Evolutionary conservation across 2,113 vertebrate species (phyloP).

Genomic region (Barnardius zonarius): DNA sequence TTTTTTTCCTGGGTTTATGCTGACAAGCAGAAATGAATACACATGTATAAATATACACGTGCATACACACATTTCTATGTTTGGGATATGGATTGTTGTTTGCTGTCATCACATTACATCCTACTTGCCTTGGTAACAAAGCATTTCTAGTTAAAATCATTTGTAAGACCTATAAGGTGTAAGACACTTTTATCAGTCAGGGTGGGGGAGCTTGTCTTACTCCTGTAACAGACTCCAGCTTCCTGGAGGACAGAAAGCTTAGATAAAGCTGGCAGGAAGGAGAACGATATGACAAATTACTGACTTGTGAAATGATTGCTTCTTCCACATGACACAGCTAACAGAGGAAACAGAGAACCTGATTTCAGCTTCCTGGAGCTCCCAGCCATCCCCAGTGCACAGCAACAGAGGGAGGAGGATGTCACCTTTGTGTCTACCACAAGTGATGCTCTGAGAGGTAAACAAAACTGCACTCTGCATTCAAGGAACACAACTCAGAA

Average conservation of each 20-base stretch:
- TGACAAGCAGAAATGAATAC: not conserved
- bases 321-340: not conserved
- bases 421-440: accelerated
- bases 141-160: not conserved
- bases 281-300: not conserved
- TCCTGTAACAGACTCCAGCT: not conserved
- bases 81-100: not conserved
- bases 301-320: not conserved
- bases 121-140: not conserved
- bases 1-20: not conserved
- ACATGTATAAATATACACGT: not conserved
- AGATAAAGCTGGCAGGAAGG: not conserved
- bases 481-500: not conserved
- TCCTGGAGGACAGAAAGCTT: not conserved
- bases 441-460: not conserved
- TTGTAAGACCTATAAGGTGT: not conserved
- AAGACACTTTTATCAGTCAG: not conserved
- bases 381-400: not conserved
- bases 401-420: not conserved
- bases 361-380: not conserved
- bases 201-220: not conserved
- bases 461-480: not conserved
- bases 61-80: not conserved
- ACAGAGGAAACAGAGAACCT: not conserved
- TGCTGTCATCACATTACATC: not conserved